Percentiles rank a stretch among this genome's conserved stretches.
Evolutionary conservation across 1,140 invertebrate genomes (phyloP).

Genomic region (Atta colombica): DNA sequence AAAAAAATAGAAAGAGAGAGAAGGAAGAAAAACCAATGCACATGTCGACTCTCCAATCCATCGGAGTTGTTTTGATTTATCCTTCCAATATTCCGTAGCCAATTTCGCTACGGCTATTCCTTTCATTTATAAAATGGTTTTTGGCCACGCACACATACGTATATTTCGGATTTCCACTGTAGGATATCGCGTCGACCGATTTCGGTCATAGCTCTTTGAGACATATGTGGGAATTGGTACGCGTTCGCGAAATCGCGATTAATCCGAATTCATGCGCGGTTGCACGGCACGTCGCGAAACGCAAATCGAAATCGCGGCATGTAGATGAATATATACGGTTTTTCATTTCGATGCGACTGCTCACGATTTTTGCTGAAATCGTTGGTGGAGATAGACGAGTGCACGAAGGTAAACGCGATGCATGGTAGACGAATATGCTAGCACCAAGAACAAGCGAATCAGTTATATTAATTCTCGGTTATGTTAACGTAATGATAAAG

Average conservation of each 20-base stretch:
- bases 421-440: constrained; percentile 6
- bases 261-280: constrained; percentile 61
- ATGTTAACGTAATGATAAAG: background rate
- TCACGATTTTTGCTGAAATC: constrained; percentile 19
- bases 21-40: background rate
- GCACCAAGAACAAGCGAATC: background rate
- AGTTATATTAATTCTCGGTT: background rate
- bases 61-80: constrained; percentile 56
- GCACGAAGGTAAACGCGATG: constrained; percentile 37
- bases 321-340: constrained; percentile 51
- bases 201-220: constrained; percentile 49
- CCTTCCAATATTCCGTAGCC: constrained; percentile 50
- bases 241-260: constrained; percentile 51
- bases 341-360: constrained; percentile 60
- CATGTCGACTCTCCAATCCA: constrained; percentile 23
- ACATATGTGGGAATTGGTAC: constrained; percentile 48
- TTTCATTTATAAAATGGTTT: constrained; percentile 59
- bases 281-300: constrained; percentile 60
- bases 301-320: constrained; percentile 61
- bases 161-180: constrained; percentile 14
- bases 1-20: background rate
- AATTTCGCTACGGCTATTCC: constrained; percentile 37
- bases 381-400: constrained; percentile 24
- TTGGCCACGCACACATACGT: constrained; percentile 11
- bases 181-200: constrained; percentile 34